Base-by-base conservation (phyloP, 2,888 invertebrate species). In the Machimus rusticus region DNA sequence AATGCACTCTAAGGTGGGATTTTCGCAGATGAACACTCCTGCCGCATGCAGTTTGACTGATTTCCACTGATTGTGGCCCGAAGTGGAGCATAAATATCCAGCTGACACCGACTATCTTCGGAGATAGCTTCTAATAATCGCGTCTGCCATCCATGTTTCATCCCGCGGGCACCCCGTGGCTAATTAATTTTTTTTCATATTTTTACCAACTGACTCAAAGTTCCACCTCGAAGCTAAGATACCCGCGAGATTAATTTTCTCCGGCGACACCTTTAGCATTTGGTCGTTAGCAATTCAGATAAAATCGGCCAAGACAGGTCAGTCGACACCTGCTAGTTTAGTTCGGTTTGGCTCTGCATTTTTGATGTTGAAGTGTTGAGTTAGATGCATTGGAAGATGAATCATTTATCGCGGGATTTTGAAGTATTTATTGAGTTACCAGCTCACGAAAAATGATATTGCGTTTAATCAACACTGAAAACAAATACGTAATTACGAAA, bases 41-140 rank as follows among this genome's bases (percentile, higher is more conserved):
- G 51, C 31, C 55, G 51, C 81, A 81, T 55, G 55, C 81, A 81
- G 34, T 55, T 81, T 81, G 81, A 81, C 81, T 81, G 81, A 81
- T 81, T 51, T 34, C 43, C 16, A 51, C 37, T 28, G 28, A 81
- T 81, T 81, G 31, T 51, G 46, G 55, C n/a, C 55, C 55, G 43
- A 43, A 55, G 34, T 51, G 55, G 51, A 55, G n/a, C 34, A 55
- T 51, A 23, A 81, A 81, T 81, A 51, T 55, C 81, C 81, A 28
- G 23, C 51, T 31, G 51, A 12, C 76, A 34, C 19, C 31, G 34
- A 19, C 81, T 31, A 76, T 37, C 81, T 16, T n/a, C 28, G 81
- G 6, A 34, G 78, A 46, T 81, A 81, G 31, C 31, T 55, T 55
- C 9, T 55, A 39, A 39, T 39, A 39, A 39, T 39, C 81, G 55